Conservation (phyloP, 2,888 invertebrate species). For the Amblyteles armatorius region DNA sequence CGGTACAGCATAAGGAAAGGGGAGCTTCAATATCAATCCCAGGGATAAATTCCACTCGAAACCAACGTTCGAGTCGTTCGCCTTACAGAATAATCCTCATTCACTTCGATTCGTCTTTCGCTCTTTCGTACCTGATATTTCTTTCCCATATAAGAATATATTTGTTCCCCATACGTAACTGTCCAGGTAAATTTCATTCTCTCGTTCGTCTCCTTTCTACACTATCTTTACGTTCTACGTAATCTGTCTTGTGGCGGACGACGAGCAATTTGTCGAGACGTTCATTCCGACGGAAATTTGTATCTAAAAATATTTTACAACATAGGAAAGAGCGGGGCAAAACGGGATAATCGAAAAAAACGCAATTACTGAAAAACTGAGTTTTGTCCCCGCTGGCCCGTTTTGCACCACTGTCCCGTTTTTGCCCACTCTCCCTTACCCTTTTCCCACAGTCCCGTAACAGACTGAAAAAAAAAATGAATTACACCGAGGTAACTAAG, state of each 20-base stretch:
- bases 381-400: neutral
- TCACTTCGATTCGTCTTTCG: slow-evolving; percentile 20
- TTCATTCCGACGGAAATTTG: no score
- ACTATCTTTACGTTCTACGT: neutral
- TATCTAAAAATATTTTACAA: neutral
- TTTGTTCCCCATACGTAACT: neutral
- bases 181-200: neutral
- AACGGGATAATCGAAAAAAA: no score
- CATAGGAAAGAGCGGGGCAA: no score
- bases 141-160: neutral
- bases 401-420: no score
- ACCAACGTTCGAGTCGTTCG: slow-evolving; percentile 14
- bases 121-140: slow-evolving; percentile 18
- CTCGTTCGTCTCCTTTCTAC: neutral
- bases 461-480: neutral
- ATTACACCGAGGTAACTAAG: slow-evolving; percentile 1
- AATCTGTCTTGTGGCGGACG: neutral
- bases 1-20: slow-evolving; percentile 9
- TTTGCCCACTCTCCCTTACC: no score
- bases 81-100: slow-evolving; percentile 16
- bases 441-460: neutral
- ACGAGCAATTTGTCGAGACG: slow-evolving; percentile 9
- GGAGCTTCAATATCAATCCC: slow-evolving; percentile 41
- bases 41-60: slow-evolving; percentile 44
- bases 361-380: no score